These are phyloP conservation scores for Hemistola chrysoprasaria DNA, from an alignment of 2,888 invertebrate genomes.

Conservation along the genomic window DNA sequence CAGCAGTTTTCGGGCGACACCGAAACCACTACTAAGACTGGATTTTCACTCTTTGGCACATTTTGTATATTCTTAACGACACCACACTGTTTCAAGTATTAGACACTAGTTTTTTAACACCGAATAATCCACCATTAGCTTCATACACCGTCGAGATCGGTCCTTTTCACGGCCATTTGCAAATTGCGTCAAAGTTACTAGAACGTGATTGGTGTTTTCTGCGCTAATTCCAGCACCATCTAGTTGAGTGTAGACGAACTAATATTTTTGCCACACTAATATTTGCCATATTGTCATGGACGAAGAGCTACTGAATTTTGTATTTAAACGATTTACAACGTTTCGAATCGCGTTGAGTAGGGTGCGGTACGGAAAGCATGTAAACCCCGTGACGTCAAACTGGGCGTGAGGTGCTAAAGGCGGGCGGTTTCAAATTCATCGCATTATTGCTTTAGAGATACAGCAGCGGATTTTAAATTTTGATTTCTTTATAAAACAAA, in stretches of 20 bases:
- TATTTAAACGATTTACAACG: slow-evolving; percentile 34
- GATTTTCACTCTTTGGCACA: slow-evolving; percentile 81
- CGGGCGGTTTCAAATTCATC: slow-evolving; percentile 43
- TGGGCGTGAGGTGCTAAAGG: slow-evolving; percentile 72
- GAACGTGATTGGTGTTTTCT: slow-evolving; percentile 71
- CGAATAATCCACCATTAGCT: slow-evolving; percentile 73
- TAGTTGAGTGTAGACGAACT: slow-evolving; percentile 42
- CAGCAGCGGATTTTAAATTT: no score
- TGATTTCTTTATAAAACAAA: no score
- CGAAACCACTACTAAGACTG: slow-evolving; percentile 78
- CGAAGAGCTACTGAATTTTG: slow-evolving; percentile 29
- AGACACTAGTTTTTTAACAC: slow-evolving; percentile 72
- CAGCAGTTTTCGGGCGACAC: slow-evolving; percentile 69
- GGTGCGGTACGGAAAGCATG: slow-evolving; percentile 75
- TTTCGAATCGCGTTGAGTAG: slow-evolving; percentile 50
- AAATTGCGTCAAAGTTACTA: slow-evolving; percentile 81
- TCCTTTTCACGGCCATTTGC: slow-evolving; percentile 83
- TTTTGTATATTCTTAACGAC: slow-evolving; percentile 70
- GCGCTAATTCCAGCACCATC: slow-evolving; percentile 62
- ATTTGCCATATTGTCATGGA: slow-evolving; percentile 1
- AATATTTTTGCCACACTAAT: slow-evolving; percentile 38
- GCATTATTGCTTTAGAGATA: no score
- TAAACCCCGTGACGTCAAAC: slow-evolving; percentile 83
- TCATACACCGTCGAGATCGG: slow-evolving; percentile 76
- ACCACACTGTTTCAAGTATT: slow-evolving; percentile 70